phyloP scores from a whole-genome alignment of 2,797 vertebrate genomes.

The Hippopotamyrus pictus region DNA sequence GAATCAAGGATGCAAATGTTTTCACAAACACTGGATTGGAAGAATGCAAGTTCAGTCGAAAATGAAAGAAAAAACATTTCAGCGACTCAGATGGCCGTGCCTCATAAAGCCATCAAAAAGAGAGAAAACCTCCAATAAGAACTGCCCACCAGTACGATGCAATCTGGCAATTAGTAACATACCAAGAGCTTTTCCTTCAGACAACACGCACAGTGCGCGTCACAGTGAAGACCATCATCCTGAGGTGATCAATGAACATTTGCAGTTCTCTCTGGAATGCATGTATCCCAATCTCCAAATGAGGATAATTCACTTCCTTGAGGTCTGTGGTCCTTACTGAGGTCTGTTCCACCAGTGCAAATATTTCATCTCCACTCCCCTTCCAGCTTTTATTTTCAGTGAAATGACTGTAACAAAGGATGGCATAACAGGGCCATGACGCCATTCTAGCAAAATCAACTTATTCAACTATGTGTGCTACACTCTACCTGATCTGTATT shows the following conservation, averaged over 20 bases:
- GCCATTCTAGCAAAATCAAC: not conserved
- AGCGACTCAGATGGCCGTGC: not conserved
- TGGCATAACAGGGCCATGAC: not conserved
- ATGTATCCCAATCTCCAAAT: not conserved
- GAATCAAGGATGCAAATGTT: not conserved
- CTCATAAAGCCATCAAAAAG: conserved; percentile 20
- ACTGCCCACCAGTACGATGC: not conserved
- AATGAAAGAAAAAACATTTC: not conserved
- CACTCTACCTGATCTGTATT: not conserved
- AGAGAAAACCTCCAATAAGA: conserved; percentile 2
- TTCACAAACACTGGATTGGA: not conserved
- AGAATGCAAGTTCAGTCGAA: not conserved
- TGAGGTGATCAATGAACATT: not conserved
- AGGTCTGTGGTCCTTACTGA: not conserved
- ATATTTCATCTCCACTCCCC: not conserved
- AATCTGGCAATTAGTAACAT: not conserved
- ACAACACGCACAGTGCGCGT: not conserved
- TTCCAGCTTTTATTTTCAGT: not conserved
- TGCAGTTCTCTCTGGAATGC: not conserved
- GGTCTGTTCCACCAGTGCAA: not conserved
- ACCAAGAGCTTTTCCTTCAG: not conserved
- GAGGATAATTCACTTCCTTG: not conserved
- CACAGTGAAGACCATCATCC: not conserved
- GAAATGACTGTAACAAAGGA: not conserved
- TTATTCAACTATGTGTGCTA: not conserved